phyloP scores from a whole-genome alignment of 1,140 invertebrate species.

The Marisa cornuarietis region DNA sequence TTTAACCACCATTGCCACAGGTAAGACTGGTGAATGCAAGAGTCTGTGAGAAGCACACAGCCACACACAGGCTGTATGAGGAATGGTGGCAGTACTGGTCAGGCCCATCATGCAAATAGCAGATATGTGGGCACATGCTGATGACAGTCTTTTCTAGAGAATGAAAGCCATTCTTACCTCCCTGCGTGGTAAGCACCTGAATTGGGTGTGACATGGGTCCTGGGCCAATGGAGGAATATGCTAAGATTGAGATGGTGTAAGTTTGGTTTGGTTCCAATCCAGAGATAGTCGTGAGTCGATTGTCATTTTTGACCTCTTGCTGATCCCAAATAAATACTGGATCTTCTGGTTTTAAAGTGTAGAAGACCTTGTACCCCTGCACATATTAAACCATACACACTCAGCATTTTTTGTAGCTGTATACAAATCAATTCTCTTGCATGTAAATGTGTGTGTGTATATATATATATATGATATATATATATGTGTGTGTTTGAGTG shows the following conservation, averaged over 20 bases:
- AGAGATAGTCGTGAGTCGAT: conserved; percentile 82
- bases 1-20: neutral
- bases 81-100: too few species aligned
- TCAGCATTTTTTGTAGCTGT: too few species aligned
- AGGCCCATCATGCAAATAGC: too few species aligned
- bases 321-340: conserved; percentile 90
- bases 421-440: too few species aligned
- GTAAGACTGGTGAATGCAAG: neutral
- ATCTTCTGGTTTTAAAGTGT: conserved; percentile 87
- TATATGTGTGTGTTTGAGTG: too few species aligned
- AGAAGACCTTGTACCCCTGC: conserved; percentile 97
- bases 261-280: conserved; percentile 62
- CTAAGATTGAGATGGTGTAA: conserved; percentile 64
- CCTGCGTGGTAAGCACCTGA: conserved; percentile 96
- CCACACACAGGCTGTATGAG: too few species aligned
- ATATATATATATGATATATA: too few species aligned
- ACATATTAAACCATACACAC: too few species aligned
- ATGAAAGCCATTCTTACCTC: conserved; percentile 69
- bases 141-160: too few species aligned
- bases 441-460: too few species aligned
- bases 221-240: conserved; percentile 62
- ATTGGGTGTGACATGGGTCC: conserved; percentile 83
- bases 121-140: too few species aligned
- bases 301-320: conserved; percentile 67
- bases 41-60: too few species aligned